Evolutionary conservation across 2,113 vertebrate species (phyloP), one percentile per base, ranked within the genome.

Genomic region (Colistium nudipinnis): DNA sequence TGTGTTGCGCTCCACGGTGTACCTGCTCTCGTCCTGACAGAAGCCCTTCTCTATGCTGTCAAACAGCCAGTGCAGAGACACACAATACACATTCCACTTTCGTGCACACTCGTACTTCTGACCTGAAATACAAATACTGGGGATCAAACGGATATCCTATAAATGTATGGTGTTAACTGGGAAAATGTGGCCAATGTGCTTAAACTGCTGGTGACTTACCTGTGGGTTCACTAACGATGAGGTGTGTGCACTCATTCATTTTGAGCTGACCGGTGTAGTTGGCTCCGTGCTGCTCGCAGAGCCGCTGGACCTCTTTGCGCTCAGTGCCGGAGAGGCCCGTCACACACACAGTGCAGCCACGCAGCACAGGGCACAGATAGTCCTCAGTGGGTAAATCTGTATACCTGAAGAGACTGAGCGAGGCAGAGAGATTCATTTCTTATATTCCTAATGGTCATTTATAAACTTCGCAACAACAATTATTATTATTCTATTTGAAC

Each of bases 201-300:
- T 7, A 20, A 39, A 31, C 9, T 19, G 12, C 22, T 20, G 24
- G 22, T 7, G 27, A 44, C 43, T 70, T 86, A 95, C 98, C 98
- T 93, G 95, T 94, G 36, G 97, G 94, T 76, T 98, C 96, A 14
- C 93, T 94, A 62, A 96, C 98, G 17, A 99, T 96, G 71, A 99
- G 97, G 59, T 99, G 98, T 30, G 98, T 99, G 28, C 96, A 97
- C 35, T 98, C 98, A 1, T 98, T 99, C 95, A 98, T 96, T 86
- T 96, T 98, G 56, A 99, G 92, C 66, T 98, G 96, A 22, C 97
- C 98, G 0, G 92, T 95, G 55, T 99, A 99, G 0, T 80, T 93
- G 33, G 94, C 98, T 10, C 97, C 97, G 0, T 99, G 94, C 66
- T 93, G 84, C 27, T 92, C 54, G 52, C 96, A 94, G 24, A 98